Evolutionary conservation across 2,113 vertebrate genomes (phyloP).

Genomic region (Romanogobio albipinnatus): DNA sequence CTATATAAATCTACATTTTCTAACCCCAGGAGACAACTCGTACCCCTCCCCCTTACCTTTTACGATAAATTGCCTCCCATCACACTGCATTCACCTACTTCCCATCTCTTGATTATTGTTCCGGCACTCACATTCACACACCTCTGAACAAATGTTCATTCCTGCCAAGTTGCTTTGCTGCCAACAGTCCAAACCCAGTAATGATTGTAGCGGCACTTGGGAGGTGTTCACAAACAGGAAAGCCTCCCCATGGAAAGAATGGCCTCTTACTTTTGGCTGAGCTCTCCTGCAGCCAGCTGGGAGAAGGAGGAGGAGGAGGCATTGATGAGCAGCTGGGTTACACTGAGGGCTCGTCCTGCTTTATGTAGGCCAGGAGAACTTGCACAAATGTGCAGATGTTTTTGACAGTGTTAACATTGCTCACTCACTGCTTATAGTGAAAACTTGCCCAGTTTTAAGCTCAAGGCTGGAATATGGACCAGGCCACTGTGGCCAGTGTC

Average conservation of each 20-base stretch:
- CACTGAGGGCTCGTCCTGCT: background rate
- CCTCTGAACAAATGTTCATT: background rate
- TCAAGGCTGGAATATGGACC: background rate
- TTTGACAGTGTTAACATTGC: background rate
- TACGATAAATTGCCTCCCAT: background rate
- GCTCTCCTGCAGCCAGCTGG: background rate
- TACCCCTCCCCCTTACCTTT: background rate
- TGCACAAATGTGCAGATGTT: conserved; percentile 9
- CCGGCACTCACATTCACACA: background rate
- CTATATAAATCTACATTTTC: background rate
- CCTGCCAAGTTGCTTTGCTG: conserved; percentile 17
- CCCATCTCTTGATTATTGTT: conserved; percentile 8
- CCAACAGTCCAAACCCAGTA: background rate
- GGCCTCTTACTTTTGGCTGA: background rate
- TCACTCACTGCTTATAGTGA: background rate
- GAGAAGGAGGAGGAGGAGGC: background rate
- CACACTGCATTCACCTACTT: background rate
- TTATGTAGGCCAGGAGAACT: background rate
- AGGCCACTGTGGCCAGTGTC: background rate
- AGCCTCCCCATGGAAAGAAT: background rate
- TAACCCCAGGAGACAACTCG: background rate
- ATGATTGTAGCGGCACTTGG: background rate
- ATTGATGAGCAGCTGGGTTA: background rate
- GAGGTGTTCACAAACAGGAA: background rate
- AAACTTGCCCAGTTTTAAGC: background rate